Evolutionary conservation across 2,113 vertebrate species (phyloP).

Genomic region (Numida meleagris): DNA sequence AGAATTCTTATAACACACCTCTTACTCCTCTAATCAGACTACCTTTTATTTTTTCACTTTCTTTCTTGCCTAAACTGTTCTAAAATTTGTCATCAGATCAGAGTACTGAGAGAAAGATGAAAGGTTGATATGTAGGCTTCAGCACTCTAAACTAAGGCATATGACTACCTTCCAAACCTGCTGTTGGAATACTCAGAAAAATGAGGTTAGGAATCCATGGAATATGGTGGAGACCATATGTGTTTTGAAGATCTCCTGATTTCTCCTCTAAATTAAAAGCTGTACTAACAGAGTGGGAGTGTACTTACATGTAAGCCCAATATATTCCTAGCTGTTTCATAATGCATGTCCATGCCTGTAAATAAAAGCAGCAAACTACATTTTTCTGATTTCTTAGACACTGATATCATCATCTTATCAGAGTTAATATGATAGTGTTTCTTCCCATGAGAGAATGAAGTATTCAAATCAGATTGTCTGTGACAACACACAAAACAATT

Average conservation of each 20-base stretch:
- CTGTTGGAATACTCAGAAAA: not conserved
- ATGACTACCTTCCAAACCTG: not conserved
- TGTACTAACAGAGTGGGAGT: not conserved
- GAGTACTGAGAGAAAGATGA: not conserved
- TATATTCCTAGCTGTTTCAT: not conserved
- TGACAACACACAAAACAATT: not conserved
- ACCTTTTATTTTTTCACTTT: not conserved
- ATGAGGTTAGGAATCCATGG: not conserved
- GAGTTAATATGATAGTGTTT: not conserved
- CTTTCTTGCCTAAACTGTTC: not conserved
- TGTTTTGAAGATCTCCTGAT: not conserved
- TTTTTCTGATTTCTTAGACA: not conserved
- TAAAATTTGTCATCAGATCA: not conserved
- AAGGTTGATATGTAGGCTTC: not conserved
- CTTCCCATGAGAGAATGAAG: not conserved
- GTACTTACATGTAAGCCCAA: not conserved
- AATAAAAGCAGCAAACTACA: not conserved
- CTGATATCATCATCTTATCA: not conserved
- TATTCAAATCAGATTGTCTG: not conserved
- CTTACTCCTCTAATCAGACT: not conserved
- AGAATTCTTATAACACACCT: not conserved
- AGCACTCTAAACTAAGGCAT: not conserved
- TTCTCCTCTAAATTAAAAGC: not conserved
- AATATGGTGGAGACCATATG: not conserved
- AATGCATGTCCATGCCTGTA: not conserved